phyloP scores from a whole-genome alignment of 2,888 invertebrate genomes.

The Sthenelais limicola region DNA sequence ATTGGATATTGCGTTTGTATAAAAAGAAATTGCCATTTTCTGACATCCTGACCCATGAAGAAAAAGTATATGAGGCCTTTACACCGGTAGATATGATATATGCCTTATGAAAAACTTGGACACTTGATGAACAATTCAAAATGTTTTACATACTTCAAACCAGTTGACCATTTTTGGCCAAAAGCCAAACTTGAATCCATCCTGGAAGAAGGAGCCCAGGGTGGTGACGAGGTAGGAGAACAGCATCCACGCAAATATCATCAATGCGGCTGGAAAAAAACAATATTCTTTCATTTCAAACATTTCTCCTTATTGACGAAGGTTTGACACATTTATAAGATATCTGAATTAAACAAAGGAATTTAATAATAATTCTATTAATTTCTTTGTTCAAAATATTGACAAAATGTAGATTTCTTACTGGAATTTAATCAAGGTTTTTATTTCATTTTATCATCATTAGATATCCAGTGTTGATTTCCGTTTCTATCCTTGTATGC shows the following conservation, averaged over 20 bases:
- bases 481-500: no score
- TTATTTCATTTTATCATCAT: no score
- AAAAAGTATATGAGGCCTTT: no score
- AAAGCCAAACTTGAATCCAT: conserved; percentile 6
- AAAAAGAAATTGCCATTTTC: no score
- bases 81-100: not conserved
- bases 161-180: not conserved
- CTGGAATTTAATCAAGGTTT: no score
- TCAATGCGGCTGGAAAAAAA: conserved; percentile 9
- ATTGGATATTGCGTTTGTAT: no score
- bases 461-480: no score
- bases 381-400: no score
- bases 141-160: not conserved
- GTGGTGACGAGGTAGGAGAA: not conserved
- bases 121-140: not conserved
- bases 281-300: not conserved
- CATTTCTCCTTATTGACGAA: not conserved
- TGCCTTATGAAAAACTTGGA: not conserved
- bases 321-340: not conserved
- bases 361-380: no score
- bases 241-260: conserved; percentile 20
- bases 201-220: not conserved
- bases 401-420: no score
- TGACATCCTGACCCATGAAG: no score
- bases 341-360: no score